Percentiles rank a stretch among this genome's conserved stretches.
phyloP scores from a whole-genome alignment of 2,888 invertebrate species.

The Bimastos eiseni region DNA sequence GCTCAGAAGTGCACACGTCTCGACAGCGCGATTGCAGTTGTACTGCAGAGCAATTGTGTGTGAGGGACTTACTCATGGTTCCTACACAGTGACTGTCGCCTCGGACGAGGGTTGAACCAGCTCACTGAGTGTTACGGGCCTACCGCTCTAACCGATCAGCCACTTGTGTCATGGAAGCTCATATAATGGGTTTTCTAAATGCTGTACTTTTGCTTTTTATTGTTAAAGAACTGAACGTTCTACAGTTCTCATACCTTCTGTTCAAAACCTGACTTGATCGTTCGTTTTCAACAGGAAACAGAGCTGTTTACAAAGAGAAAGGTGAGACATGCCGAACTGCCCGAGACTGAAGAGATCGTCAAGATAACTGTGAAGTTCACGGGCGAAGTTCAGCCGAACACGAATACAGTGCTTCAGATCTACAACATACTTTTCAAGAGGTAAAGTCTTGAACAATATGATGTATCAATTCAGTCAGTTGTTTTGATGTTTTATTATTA shows the following conservation, averaged over 20 bases:
- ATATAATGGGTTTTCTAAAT: neutral
- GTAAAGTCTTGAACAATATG: neutral
- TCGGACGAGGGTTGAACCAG: no score
- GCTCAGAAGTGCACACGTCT: no score
- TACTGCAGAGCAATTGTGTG: no score
- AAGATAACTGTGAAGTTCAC: neutral
- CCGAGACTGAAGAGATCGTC: neutral
- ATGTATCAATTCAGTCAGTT: no score
- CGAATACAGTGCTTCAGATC: neutral
- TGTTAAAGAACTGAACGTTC: neutral
- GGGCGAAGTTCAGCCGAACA: neutral
- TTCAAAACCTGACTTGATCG: neutral
- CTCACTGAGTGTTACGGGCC: no score
- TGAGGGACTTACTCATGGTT: no score
- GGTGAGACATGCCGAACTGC: neutral
- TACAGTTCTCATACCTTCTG: neutral
- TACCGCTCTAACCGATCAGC: no score
- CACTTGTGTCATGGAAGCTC: no score
- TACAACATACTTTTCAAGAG: constrained; percentile 16
- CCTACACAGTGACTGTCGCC: no score
- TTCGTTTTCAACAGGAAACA: neutral
- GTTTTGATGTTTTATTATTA: no score
- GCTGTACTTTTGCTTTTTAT: neutral
- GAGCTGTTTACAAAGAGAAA: neutral
- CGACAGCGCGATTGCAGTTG: no score